These are phyloP conservation scores for Hybos culiciformis DNA, from an alignment of 2,888 invertebrate genomes.

Conservation along the genomic window DNA sequence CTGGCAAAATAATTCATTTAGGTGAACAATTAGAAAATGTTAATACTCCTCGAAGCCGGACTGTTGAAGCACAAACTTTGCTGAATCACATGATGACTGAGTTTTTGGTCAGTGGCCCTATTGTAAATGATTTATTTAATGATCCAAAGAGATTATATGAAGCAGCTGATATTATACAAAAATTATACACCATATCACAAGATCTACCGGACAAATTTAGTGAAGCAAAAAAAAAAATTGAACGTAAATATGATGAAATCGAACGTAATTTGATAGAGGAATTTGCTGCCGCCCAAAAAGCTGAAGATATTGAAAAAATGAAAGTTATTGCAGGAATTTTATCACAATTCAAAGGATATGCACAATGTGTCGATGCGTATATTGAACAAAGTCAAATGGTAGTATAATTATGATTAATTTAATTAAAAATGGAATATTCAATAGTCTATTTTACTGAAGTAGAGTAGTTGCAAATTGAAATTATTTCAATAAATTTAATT, in stretches of 20 bases:
- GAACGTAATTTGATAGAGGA: conserved; percentile 85
- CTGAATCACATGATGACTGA: conserved; percentile 88
- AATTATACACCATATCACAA: conserved; percentile 87
- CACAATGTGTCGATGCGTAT: conserved; percentile 90
- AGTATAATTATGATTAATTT: conserved; percentile 14
- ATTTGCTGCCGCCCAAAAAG: conserved; percentile 78
- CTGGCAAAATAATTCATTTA: conserved; percentile 94
- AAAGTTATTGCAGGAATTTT: conserved; percentile 83
- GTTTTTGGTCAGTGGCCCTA: conserved; percentile 74
- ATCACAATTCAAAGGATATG: conserved; percentile 92
- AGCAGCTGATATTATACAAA: conserved; percentile 95
- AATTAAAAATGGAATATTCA: background rate
- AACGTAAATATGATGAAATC: conserved; percentile 78
- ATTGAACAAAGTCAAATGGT: conserved; percentile 94
- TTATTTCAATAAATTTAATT: background rate
- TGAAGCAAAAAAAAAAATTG: conserved; percentile 71
- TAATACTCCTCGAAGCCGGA: conserved; percentile 83
- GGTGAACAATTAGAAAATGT: conserved; percentile 97
- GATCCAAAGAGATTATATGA: conserved; percentile 68
- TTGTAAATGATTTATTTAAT: conserved; percentile 73
- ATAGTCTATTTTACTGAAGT: background rate
- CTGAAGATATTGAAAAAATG: conserved; percentile 77
- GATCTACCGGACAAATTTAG: conserved; percentile 86
- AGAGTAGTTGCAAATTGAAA: background rate
- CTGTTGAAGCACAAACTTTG: conserved; percentile 87